phyloP scores from a whole-genome alignment of 2,888 invertebrate genomes.

The Agriotes lineatus region DNA sequence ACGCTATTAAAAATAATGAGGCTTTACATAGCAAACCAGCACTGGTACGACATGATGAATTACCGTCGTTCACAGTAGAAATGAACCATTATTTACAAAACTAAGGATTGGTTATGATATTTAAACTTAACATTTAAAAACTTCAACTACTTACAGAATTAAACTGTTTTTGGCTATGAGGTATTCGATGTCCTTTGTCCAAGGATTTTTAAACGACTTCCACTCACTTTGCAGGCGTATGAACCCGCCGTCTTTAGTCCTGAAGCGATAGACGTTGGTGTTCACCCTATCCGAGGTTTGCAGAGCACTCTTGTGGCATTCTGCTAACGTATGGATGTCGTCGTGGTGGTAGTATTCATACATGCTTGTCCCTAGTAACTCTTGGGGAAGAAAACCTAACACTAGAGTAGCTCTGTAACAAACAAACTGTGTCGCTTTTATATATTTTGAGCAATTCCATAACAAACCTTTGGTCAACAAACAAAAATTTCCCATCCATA shows the following conservation, averaged over 20 bases:
- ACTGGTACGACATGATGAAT: too few relatives aligned
- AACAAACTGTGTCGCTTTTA: too few relatives aligned
- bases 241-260: conserved; percentile 82
- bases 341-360: conserved; percentile 92
- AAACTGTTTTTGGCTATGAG: conserved; percentile 89
- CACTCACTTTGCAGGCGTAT: conserved; percentile 85
- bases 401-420: conserved; percentile 82
- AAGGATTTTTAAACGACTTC: conserved; percentile 92
- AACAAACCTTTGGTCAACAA: conserved; percentile 88
- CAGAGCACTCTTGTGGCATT: conserved; percentile 85
- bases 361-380: conserved; percentile 90
- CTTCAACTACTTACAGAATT: conserved; percentile 73
- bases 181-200: conserved; percentile 95
- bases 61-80: too few relatives aligned
- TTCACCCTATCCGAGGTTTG: conserved; percentile 73
- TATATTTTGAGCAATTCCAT: not conserved
- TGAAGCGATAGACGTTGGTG: conserved; percentile 83
- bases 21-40: too few relatives aligned
- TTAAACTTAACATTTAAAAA: too few relatives aligned
- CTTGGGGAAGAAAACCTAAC: conserved; percentile 92
- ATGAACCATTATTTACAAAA: too few relatives aligned
- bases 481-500: conserved; percentile 91
- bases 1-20: too few relatives aligned
- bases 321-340: conserved; percentile 83
- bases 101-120: too few relatives aligned